A percentile compares a stretch with the other conserved stretches of the same genome.
phyloP scores from a whole-genome alignment of 2,888 invertebrate genomes.

The Tetrapedia diversipes region DNA sequence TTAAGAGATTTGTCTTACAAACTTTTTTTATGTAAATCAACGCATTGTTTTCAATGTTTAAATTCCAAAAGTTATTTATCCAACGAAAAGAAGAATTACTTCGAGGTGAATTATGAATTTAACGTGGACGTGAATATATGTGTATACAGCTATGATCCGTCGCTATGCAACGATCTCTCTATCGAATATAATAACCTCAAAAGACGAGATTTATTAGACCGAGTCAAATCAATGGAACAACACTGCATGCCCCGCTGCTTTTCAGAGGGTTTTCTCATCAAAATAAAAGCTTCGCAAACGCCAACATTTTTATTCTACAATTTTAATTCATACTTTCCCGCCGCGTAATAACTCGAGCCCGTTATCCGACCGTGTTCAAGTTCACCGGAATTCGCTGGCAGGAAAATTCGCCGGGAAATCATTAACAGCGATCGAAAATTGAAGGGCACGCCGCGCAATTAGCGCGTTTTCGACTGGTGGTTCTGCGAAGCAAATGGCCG shows the following conservation, averaged over 20 bases:
- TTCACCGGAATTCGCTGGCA: too few species aligned
- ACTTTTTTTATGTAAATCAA: too few species aligned
- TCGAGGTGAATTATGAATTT: background rate
- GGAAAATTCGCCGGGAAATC: too few species aligned
- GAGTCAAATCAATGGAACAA: constrained; percentile 25
- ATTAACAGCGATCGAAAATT: too few species aligned
- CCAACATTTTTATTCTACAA: background rate
- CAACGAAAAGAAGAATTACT: too few species aligned
- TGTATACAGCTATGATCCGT: background rate
- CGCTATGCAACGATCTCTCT: background rate
- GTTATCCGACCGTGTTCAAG: too few species aligned
- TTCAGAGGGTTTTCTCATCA: constrained; percentile 19
- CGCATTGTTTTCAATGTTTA: too few species aligned
- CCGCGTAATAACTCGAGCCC: too few species aligned
- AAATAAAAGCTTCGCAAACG: constrained; percentile 22
- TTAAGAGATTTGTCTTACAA: background rate
- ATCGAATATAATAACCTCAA: constrained; percentile 1
- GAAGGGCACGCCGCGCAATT: too few species aligned
- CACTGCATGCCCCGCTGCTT: constrained; percentile 1
- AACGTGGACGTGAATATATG: background rate
- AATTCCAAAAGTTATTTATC: background rate
- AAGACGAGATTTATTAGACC: constrained; percentile 29
- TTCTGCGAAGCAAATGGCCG: constrained; percentile 30
- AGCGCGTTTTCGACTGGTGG: background rate
- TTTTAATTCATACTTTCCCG: background rate